Percentiles rank a stretch among this genome's conserved stretches.
These are phyloP conservation scores for Ommatoiulus sabulosus DNA, from an alignment of 2,888 invertebrate genomes.

Conservation along the genomic window DNA sequence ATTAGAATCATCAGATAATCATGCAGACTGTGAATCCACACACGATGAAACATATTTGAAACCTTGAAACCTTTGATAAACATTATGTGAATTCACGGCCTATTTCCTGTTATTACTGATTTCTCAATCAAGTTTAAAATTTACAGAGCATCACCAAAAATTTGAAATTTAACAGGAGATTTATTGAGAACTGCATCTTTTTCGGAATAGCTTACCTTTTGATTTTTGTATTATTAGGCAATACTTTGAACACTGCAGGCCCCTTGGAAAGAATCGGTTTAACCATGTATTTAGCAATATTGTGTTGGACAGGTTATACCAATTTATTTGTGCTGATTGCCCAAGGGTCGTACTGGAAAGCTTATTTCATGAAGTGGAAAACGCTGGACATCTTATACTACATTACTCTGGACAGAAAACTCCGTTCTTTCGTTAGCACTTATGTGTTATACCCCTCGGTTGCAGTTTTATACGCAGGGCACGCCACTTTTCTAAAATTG, in stretches of 20 bases:
- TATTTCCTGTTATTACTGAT: background rate
- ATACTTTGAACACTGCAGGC: no score
- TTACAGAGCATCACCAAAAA: no score
- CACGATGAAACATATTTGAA: background rate
- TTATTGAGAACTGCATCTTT: no score
- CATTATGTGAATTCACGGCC: background rate
- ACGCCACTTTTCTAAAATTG: background rate
- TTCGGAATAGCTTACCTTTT: no score
- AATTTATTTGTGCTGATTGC: background rate
- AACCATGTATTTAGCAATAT: no score
- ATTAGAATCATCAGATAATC: background rate
- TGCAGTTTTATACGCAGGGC: background rate
- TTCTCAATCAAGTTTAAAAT: background rate
- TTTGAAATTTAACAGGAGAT: no score
- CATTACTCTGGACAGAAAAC: background rate
- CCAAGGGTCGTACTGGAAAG: background rate
- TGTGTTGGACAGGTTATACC: background rate
- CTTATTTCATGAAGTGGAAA: background rate
- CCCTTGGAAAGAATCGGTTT: no score
- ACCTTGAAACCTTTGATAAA: background rate
- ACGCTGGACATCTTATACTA: background rate
- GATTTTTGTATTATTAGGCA: no score
- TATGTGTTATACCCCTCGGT: background rate
- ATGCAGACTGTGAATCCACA: background rate
- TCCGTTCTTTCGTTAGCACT: background rate